These are phyloP conservation scores for Polyergus mexicanus DNA, from an alignment of 1,140 invertebrate genomes.

Conservation along the genomic window DNA sequence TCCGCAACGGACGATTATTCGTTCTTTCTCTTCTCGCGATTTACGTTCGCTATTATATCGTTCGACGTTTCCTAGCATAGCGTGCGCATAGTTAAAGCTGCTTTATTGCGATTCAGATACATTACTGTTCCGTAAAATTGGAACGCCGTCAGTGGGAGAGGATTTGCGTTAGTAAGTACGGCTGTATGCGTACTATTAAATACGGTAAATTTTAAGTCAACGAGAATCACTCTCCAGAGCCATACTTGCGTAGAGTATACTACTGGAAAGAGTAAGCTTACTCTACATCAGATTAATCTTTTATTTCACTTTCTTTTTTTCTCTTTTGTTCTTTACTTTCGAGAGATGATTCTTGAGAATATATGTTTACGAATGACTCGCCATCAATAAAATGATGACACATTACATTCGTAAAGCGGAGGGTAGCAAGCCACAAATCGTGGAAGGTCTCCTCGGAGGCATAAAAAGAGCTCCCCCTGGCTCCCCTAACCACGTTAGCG, in stretches of 20 bases:
- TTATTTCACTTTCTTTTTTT: background rate
- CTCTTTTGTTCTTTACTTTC: background rate
- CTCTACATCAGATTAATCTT: background rate
- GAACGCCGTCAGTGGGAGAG: background rate
- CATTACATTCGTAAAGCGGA: background rate
- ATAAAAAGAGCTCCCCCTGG: background rate
- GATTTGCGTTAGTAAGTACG: constrained; percentile 10
- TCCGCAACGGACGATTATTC: background rate
- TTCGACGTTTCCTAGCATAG: background rate
- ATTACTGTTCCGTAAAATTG: background rate
- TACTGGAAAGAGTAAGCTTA: background rate
- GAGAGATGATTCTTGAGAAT: background rate
- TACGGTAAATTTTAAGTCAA: background rate
- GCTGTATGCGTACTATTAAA: background rate
- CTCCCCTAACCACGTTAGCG: constrained; percentile 19
- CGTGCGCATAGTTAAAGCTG: background rate
- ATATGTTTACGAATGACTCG: background rate
- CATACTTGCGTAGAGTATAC: background rate
- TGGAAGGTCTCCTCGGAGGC: background rate
- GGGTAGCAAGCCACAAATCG: background rate
- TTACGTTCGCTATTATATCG: background rate
- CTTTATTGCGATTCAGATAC: background rate
- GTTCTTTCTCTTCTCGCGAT: background rate
- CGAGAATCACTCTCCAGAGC: background rate
- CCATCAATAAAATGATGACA: background rate